Evolutionary conservation across 2,888 invertebrate genomes (phyloP).

Genomic region (Amphipoea lucens): DNA sequence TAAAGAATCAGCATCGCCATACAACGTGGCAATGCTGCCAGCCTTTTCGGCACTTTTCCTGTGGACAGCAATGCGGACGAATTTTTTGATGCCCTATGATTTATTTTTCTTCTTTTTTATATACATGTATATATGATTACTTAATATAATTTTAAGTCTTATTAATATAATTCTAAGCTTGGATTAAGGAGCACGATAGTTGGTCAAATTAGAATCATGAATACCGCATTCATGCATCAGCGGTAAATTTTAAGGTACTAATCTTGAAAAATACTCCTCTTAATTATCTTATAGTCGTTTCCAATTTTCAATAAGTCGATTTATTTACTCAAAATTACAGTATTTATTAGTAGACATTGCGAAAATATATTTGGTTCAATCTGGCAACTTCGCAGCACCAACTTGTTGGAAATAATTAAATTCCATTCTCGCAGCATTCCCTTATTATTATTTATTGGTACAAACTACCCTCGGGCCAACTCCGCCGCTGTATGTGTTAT

Average conservation of each 20-base stretch:
- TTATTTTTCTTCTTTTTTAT: no score
- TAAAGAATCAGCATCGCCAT: no score
- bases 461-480: constrained; percentile 66
- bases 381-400: constrained; percentile 63
- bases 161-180: background rate
- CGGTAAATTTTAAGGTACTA: background rate
- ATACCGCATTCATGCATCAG: background rate
- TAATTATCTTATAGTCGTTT: constrained; percentile 1
- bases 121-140: no score
- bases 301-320: constrained; percentile 18
- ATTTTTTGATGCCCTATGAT: no score
- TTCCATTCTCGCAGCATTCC: constrained; percentile 77
- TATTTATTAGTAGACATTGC: constrained; percentile 46
- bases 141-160: no score
- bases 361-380: constrained; percentile 72
- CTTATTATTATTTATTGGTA: constrained; percentile 80
- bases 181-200: background rate
- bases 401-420: constrained; percentile 81
- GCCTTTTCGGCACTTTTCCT: no score
- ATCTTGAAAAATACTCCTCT: background rate
- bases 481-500: constrained; percentile 62
- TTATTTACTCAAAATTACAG: constrained; percentile 52
- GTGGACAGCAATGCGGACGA: no score
- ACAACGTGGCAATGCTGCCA: no score
- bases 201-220: background rate